Base-by-base conservation (phyloP, 2,888 invertebrate genomes). In the Amphipoea lucens region DNA sequence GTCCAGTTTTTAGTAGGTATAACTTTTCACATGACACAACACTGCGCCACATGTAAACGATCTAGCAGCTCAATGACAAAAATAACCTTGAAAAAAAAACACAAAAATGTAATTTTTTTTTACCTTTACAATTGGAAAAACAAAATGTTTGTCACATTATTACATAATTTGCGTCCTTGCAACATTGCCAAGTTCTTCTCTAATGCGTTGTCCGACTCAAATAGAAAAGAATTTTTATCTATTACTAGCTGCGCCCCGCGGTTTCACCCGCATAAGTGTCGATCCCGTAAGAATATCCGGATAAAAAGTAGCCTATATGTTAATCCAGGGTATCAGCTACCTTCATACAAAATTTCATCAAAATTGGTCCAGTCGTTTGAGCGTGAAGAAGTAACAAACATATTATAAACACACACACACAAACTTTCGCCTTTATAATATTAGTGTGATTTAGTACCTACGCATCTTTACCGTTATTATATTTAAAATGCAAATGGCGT, bases 181-280 rank as follows among this genome's bases (percentile, higher is more conserved):
- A 80, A 82, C 81, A 87, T 86, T 93, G 95, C 96, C 95, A 95
- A 95, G 94, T 95, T 92, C 94, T 92, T 89, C 81, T 75, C 83
- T 85, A 87, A 91, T 95, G 94, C 86, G 93, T 87, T 91, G 92
- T 90, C 88, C 73, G n/a, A 76, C 88, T 85, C 84, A 89, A 91
- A 91, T 90, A 90, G 90, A 86, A 83, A 78, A 87, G 76, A 85
- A 82, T 70, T 88, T 62, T 89, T 90, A 48, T 48, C 48, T 4
- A 92, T 91, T 93, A 36, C 36, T 36, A 36, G 36, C 36, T 36
- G 36, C 36, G 36, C 36, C 36, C 36, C 36, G 36, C 36, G 36
- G 36, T 36, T 36, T 36, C 36, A 36, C 36, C 36, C 36, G 36
- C 36, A 3, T 36, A 36, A 36, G 36, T 36, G 36, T 36, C 36